Conservation (phyloP, 2,797 vertebrate genomes). For the Danio choprae region DNA sequence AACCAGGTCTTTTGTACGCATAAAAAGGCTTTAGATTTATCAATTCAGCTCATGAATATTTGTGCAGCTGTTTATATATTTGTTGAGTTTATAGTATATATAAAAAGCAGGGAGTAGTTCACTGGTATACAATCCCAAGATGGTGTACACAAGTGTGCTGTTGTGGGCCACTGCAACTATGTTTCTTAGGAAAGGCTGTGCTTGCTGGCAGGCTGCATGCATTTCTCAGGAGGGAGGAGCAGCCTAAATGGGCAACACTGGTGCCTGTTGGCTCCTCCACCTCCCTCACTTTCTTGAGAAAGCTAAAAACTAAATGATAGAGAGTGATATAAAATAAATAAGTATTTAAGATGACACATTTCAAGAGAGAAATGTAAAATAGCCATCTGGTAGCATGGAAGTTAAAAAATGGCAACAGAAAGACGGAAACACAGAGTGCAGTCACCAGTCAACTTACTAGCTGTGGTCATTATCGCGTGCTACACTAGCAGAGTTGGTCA, state of each 20-base stretch:
- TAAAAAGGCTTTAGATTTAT: no score
- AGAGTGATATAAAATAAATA: conserved; percentile 41
- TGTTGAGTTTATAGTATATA: not conserved
- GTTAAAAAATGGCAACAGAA: conserved; percentile 34
- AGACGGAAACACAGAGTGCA: not conserved
- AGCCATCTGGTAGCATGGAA: conserved; percentile 71
- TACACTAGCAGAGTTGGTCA: conserved; percentile 34
- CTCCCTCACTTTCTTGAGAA: conserved; percentile 25
- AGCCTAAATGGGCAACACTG: conserved; percentile 18
- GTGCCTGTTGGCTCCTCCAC: not conserved
- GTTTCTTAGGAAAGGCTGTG: conserved; percentile 18
- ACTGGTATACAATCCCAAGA: not conserved
- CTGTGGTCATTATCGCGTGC: conserved; percentile 49
- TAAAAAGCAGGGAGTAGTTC: not conserved
- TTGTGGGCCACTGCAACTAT: conserved; percentile 26
- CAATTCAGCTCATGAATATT: no score
- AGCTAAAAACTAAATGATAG: conserved; percentile 20
- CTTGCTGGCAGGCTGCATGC: conserved; percentile 40
- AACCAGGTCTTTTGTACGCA: no score
- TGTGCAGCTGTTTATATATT: not conserved
- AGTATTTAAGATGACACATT: conserved; percentile 54
- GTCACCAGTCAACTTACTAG: conserved; percentile 17
- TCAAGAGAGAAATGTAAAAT: conserved; percentile 30
- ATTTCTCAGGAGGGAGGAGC: conserved; percentile 44
- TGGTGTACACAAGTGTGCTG: conserved; percentile 2